Conservation (phyloP, 2,888 invertebrate genomes). For the Morpho helenor region DNA sequence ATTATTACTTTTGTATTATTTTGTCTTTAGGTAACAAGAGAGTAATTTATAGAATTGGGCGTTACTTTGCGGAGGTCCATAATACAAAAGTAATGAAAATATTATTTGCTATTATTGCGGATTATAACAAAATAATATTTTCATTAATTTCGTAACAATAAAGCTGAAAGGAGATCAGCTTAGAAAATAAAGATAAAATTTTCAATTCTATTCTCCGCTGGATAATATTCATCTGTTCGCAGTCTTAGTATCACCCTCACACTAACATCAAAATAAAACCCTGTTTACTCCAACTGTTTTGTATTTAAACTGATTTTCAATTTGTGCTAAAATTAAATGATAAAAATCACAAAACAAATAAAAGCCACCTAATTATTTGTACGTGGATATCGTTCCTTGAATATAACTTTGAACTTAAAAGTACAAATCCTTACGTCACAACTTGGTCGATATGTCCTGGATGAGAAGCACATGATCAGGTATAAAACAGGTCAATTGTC, state of each 20-base stretch:
- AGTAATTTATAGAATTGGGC: too few relatives aligned
- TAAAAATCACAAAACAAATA: constrained; percentile 45
- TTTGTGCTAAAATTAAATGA: constrained; percentile 39
- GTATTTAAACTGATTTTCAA: constrained; percentile 32
- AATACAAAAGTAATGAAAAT: too few relatives aligned
- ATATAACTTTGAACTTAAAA: constrained; percentile 41
- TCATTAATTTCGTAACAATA: too few relatives aligned
- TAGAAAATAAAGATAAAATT: too few relatives aligned
- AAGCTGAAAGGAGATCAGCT: too few relatives aligned
- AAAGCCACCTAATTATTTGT: too few relatives aligned
- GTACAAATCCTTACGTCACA: constrained; percentile 54
- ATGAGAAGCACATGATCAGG: constrained; percentile 48
- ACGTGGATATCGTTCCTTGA: constrained; percentile 28
- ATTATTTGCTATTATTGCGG: too few relatives aligned
- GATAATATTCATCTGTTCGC: background rate
- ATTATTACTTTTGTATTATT: too few relatives aligned
- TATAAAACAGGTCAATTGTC: constrained; percentile 64
- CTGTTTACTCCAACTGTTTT: constrained; percentile 29
- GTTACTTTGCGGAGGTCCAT: too few relatives aligned
- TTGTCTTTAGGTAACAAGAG: too few relatives aligned
- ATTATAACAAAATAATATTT: too few relatives aligned
- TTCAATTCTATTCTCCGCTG: too few relatives aligned
- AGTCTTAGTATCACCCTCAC: constrained; percentile 21
- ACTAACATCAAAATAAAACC: constrained; percentile 21
- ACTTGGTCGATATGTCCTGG: constrained; percentile 49